These are phyloP conservation scores for Phyllostomus hastatus DNA, from an alignment of 2,113 vertebrate species.

Conservation along the genomic window DNA sequence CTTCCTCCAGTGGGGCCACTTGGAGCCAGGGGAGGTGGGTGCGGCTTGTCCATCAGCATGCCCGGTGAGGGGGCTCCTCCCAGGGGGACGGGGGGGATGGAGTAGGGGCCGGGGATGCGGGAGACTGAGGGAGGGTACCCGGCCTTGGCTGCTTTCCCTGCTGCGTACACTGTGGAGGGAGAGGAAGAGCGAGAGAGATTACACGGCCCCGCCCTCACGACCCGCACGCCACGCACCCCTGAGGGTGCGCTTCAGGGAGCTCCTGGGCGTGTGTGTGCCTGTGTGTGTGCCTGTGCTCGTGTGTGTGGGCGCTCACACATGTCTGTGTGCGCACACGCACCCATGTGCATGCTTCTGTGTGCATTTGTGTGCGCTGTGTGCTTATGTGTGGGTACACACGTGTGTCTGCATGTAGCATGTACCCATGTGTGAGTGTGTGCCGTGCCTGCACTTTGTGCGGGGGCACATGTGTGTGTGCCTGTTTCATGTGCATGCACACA, in stretches of 20 bases:
- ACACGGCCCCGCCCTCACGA: constrained; percentile 46
- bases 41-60: constrained; percentile 87
- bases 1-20: constrained; percentile 81
- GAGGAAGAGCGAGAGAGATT: constrained; percentile 67
- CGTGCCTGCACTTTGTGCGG: too few relatives aligned
- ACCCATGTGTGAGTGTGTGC: too few relatives aligned
- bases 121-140: constrained; percentile 84
- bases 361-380: not conserved
- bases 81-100: constrained; percentile 91
- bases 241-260: not conserved
- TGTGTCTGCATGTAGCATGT: too few relatives aligned
- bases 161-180: constrained; percentile 91
- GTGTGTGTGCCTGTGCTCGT: rapidly evolving
- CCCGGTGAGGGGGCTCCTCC: constrained; percentile 87
- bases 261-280: not conserved
- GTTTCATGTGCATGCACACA: too few relatives aligned
- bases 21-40: constrained; percentile 85
- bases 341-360: rapidly evolving
- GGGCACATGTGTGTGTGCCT: too few relatives aligned
- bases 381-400: too few relatives aligned
- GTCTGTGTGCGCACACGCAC: too few relatives aligned
- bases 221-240: not conserved
- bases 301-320: not conserved
- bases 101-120: constrained; percentile 91
- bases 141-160: constrained; percentile 93